Percentiles rank a stretch among this genome's conserved stretches.
Conservation (phyloP, 2,113 vertebrate species). For the Myotis brandtii region DNA sequence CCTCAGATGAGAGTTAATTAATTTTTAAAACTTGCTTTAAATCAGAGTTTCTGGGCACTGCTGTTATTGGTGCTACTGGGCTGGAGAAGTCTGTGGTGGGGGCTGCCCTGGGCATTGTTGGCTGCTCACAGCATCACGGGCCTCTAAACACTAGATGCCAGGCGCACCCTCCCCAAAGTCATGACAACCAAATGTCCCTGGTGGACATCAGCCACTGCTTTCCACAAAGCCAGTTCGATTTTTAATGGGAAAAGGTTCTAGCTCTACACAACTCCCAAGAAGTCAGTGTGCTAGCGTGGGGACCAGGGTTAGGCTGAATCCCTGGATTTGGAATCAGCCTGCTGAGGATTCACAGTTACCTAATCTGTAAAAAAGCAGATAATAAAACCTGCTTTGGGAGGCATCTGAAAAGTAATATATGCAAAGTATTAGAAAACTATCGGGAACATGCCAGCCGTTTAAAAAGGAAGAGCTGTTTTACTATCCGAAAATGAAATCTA, state of each 20-base stretch:
- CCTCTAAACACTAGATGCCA: not conserved
- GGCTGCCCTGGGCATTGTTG: rapidly evolving
- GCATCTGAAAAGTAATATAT: not conserved
- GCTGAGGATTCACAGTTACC: not conserved
- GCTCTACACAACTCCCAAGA: not conserved
- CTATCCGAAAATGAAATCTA: not conserved
- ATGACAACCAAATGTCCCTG: not conserved
- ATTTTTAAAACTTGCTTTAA: not conserved
- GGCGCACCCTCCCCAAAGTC: not conserved
- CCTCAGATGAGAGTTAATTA: not conserved
- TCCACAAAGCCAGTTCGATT: not conserved
- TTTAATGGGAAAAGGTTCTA: not conserved
- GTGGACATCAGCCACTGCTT: not conserved
- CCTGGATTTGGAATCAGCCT: not conserved
- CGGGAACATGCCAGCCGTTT: not conserved
- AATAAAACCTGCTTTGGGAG: not conserved
- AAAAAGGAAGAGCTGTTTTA: not conserved
- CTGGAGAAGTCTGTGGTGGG: not conserved
- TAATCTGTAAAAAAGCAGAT: not conserved
- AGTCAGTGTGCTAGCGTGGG: not conserved
- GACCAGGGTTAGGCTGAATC: rapidly evolving
- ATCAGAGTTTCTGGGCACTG: not conserved
- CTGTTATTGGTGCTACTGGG: not conserved
- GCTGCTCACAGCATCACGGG: not conserved
- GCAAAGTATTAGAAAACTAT: not conserved